Percentiles rank a stretch among this genome's conserved stretches.
phyloP scores from a whole-genome alignment of 2,888 invertebrate genomes.

The Conistra vaccinii region DNA sequence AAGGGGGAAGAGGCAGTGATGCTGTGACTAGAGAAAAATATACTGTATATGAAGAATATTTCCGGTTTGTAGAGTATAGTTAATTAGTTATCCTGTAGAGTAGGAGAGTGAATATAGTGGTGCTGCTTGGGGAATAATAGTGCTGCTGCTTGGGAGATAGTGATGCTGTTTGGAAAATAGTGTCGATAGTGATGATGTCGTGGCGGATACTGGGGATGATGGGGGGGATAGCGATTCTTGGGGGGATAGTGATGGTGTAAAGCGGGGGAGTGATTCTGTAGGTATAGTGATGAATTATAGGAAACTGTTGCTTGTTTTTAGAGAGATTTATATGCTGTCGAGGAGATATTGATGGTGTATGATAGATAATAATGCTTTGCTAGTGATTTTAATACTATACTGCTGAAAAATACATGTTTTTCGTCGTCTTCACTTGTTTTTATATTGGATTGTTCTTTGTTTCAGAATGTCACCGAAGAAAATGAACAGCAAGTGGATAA shows the following conservation, averaged over 20 bases:
- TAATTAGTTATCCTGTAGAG: neutral
- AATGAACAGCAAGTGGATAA: constrained; percentile 32
- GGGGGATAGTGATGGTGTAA: neutral
- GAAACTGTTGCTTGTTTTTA: too few relatives aligned
- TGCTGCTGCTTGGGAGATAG: neutral
- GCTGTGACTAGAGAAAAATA: neutral
- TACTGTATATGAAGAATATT: neutral
- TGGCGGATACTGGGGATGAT: neutral
- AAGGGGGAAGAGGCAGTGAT: neutral
- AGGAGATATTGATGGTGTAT: neutral
- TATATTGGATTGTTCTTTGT: constrained; percentile 3
- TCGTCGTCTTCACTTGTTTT: neutral
- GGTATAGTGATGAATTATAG: neutral
- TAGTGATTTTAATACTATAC: neutral
- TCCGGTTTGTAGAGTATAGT: neutral
- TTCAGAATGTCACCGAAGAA: constrained; percentile 28
- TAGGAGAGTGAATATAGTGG: neutral
- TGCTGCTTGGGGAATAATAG: neutral
- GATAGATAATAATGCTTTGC: neutral
- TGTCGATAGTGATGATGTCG: neutral
- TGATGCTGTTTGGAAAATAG: neutral
- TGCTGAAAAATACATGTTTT: too few relatives aligned
- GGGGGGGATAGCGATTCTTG: too few relatives aligned
- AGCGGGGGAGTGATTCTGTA: neutral
- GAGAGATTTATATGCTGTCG: neutral